A percentile compares a stretch with the other conserved stretches of the same genome.
phyloP scores from a whole-genome alignment of 53 echinoderm and acorn worm species.

The Holothuria scabra region DNA sequence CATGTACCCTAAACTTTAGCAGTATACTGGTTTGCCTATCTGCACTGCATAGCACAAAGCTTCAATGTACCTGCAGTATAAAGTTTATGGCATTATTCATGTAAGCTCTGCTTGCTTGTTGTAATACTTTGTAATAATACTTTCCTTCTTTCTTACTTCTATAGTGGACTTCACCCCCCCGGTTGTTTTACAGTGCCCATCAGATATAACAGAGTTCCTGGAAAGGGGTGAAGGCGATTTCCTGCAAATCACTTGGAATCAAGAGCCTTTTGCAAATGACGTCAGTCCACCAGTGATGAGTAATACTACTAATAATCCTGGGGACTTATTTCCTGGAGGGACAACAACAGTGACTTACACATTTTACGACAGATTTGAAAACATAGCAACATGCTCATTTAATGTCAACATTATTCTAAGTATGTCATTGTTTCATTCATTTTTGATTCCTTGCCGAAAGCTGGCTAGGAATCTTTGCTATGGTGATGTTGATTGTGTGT shows the following conservation, averaged over 20 bases:
- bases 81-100: no score
- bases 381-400: constrained; percentile 60
- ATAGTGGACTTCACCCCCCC: constrained; percentile 46
- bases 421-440: constrained; percentile 14
- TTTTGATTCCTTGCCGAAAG: no score
- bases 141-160: background rate
- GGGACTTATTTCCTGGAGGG: constrained; percentile 30
- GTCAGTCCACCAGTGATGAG: background rate
- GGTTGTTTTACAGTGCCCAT: background rate
- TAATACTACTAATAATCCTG: constrained; percentile 38
- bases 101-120: no score
- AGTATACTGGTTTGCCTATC: no score
- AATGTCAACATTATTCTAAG: constrained; percentile 60
- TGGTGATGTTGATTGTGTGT: no score
- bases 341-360: constrained; percentile 52
- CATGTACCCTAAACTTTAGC: no score
- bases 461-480: no score
- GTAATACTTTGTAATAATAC: no score
- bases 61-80: no score
- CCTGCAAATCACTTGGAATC: background rate
- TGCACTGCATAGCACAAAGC: no score
- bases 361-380: constrained; percentile 61
- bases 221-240: constrained; percentile 35
- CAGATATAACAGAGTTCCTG: constrained; percentile 7
- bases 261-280: constrained; percentile 26